Evolutionary conservation across 2,888 invertebrate species (phyloP), one percentile per base, ranked within the genome.

Genomic region (Drosophila bunnanda): DNA sequence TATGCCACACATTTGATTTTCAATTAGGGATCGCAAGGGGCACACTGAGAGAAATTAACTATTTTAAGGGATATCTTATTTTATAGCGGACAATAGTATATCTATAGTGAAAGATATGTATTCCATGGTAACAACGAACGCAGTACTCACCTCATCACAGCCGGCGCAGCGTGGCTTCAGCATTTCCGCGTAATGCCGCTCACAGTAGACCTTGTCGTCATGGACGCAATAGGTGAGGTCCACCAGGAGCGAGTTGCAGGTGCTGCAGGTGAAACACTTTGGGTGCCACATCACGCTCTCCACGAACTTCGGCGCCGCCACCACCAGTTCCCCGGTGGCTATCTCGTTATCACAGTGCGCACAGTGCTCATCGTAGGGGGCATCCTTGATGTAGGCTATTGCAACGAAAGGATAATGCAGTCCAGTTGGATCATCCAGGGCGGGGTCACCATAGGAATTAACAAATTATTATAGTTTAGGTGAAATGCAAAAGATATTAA

Each of bases 201-300:
- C 98, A 93, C 98, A 98, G 93, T 96, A 98, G 77, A 98, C 94
- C 77, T 95, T 94, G 80, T 97, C 97, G 84, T 98, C 97, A 91
- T 97, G 94, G 77, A 96, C 96, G 92, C 99, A 99, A 93, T 99
- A 99, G 56, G 98, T 97, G 89, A 99, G 95, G 93, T 99, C 99
- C 74, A 99, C 98, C 71, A 99, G 95, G 61, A 98, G 94, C 93
- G 99, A 98, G 84, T 96, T 95, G 93, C 99, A 99, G 65, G 95
- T 95, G 80, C 94, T 93, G 93, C 99, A 99, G 66, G 95, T 94
- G 93, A 99, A 99, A 93, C 99, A 99, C 60, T 96, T 95, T 4
- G 98, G 98, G 93, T 99, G 99, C 96, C 97, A 99, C 80, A 95
- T 94, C 58, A 94, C 93, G 93, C 94, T 94, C 89, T 95, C 95